Evolutionary conservation across 2,113 vertebrate species (phyloP), one percentile per base, ranked within the genome.

Genomic region (Saccopteryx bilineata): DNA sequence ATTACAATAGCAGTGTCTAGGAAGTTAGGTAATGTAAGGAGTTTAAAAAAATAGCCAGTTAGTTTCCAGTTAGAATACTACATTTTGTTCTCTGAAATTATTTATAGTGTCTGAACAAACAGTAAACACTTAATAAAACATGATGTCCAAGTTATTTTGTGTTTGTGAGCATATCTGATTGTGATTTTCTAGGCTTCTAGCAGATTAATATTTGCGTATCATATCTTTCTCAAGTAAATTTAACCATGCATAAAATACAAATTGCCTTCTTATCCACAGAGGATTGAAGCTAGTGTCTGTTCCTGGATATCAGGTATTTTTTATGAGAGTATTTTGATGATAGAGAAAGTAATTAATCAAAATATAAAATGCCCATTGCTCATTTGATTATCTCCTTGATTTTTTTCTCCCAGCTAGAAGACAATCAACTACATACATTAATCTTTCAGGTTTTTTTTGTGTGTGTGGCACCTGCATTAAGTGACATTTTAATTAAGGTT

Each of bases 401-500:
- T 92, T 90, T 96, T n/a, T 93, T 96, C 31, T 52, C 4, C 60
- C 24, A 71, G 26, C 48, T 58, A 95, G 23, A 79, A 93, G 65
- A 87, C 50, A 96, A 92, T 96, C 83, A 95, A 69, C 72, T 74
- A 81, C 79, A 65, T 17, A 74, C 24, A 92, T 82, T 94, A 95
- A 92, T 71, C 56, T 97, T 96, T 79, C 65, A 74, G 95, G 84
- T 84, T 86, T 90, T 86, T 39, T 39, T 39, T 39, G 39, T 39
- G 39, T 39, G 39, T 39, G 39, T 90, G 95, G 56, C 23, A 87
- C 54, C 48, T 87, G 86, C 11, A 90, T 66, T 58, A 86, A 68
- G 31, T 88, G 92, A 90, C 68, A 79, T 94, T 97, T 87, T 98
- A 95, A 96, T 92, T 96, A 95, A 93, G 23, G 28, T 85, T 90